Percentiles rank a stretch among this genome's conserved stretches.
Conservation (phyloP, 2,888 invertebrate genomes). For the Unio pictorum region DNA sequence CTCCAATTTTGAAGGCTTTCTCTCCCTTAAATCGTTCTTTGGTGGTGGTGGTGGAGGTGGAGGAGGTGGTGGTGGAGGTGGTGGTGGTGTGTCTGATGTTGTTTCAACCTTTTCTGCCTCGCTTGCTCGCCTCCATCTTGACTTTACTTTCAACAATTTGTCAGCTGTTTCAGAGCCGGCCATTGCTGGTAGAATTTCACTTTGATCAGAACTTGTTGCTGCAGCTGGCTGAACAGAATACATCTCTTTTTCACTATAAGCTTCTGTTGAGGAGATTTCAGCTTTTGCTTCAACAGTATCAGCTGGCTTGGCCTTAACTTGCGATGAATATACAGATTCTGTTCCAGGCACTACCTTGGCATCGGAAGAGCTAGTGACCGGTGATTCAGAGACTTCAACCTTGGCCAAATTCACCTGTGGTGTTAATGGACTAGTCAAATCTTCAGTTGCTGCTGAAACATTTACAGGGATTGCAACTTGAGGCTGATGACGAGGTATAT, state of each 20-base stretch:
- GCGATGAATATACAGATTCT: neutral
- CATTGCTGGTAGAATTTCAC: slow-evolving; percentile 14
- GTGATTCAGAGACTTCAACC: no score
- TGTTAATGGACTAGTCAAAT: no score
- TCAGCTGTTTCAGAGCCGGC: slow-evolving; percentile 18
- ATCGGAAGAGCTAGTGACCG: no score
- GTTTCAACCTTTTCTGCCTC: slow-evolving; percentile 49
- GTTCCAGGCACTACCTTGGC: slow-evolving; percentile 1
- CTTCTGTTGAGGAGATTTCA: neutral
- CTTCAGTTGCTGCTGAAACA: no score
- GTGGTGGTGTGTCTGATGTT: slow-evolving; percentile 18
- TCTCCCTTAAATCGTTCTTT: no score
- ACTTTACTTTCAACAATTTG: slow-evolving; percentile 57
- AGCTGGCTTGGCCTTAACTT: neutral
- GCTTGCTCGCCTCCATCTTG: slow-evolving; percentile 60
- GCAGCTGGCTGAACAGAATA: slow-evolving; percentile 1
- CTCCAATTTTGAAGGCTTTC: neutral
- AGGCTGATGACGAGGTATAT: no score
- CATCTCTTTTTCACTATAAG: slow-evolving; percentile 3
- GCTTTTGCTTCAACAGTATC: neutral
- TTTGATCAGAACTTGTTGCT: slow-evolving; percentile 5
- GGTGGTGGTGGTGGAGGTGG: slow-evolving; percentile 5
- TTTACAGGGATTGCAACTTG: no score
- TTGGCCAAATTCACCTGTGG: no score
- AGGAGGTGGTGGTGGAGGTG: slow-evolving; percentile 19